These are phyloP conservation scores for Pristionchus arcanus DNA, from an alignment of 2,888 invertebrate species.

Conservation along the genomic window DNA sequence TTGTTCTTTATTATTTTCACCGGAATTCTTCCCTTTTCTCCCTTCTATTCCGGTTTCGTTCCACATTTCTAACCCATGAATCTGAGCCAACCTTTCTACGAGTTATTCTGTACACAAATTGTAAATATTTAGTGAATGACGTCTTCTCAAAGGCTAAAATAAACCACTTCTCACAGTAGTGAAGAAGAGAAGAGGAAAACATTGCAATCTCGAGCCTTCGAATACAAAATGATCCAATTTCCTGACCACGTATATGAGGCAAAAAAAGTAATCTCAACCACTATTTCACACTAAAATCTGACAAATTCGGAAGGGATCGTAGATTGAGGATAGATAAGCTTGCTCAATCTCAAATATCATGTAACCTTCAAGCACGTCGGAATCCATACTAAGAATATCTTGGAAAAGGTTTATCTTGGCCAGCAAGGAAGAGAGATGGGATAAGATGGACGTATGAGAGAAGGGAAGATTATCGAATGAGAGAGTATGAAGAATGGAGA, in stretches of 20 bases:
- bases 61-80: background rate
- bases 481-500: slow-evolving; percentile 7
- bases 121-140: background rate
- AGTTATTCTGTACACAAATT: background rate
- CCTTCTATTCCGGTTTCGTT: slow-evolving; percentile 5
- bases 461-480: background rate
- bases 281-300: background rate
- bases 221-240: slow-evolving; percentile 40
- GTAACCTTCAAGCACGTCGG: slow-evolving; percentile 37
- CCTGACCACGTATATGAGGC: background rate
- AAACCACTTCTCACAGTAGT: background rate
- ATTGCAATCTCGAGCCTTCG: background rate
- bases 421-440: slow-evolving; percentile 12
- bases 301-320: background rate
- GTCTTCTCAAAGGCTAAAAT: background rate
- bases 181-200: background rate
- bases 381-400: slow-evolving; percentile 29
- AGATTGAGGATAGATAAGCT: background rate
- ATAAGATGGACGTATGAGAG: slow-evolving; percentile 25
- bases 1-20: background rate
- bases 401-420: slow-evolving; percentile 25
- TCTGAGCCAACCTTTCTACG: slow-evolving; percentile 28
- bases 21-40: background rate
- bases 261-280: background rate
- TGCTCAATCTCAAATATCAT: background rate